phyloP scores from a whole-genome alignment of 2,797 vertebrate species.

The Eulemur rubriventer region DNA sequence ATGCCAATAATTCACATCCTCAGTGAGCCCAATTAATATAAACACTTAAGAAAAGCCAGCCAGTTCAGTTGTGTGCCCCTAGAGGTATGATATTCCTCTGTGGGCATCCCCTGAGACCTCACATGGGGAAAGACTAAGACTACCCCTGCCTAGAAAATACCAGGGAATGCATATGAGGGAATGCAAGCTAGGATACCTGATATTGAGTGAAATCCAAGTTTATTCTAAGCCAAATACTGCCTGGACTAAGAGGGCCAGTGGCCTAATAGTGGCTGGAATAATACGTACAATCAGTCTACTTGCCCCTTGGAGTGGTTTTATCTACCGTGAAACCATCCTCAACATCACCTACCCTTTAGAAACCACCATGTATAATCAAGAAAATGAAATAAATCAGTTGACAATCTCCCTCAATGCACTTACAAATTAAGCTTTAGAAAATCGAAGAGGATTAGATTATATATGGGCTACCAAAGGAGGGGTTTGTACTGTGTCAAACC shows the following conservation, averaged over 20 bases:
- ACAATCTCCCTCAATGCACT: not conserved
- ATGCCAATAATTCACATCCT: not conserved
- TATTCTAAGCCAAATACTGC: not conserved
- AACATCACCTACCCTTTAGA: not conserved
- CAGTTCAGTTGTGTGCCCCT: not conserved
- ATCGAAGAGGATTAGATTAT: not conserved
- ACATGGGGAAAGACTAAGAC: not conserved
- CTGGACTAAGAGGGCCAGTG: not conserved
- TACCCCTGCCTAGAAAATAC: not conserved
- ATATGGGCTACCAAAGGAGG: not conserved
- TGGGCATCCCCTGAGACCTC: not conserved
- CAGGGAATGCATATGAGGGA: not conserved
- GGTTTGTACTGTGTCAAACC: not conserved
- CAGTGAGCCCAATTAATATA: not conserved
- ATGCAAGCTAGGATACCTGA: not conserved
- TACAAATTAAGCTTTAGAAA: not conserved
- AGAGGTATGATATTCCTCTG: not conserved
- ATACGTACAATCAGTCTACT: not conserved
- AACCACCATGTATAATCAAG: not conserved
- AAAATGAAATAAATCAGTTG: not conserved
- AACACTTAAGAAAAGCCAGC: not conserved
- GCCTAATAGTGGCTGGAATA: not conserved
- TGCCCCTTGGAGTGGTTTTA: no score
- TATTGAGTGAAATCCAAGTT: not conserved
- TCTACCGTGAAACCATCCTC: not conserved